Percentiles rank a stretch among this genome's conserved stretches.
Conservation (phyloP, 2,888 invertebrate species). For the Exephanes ischioxanthus region DNA sequence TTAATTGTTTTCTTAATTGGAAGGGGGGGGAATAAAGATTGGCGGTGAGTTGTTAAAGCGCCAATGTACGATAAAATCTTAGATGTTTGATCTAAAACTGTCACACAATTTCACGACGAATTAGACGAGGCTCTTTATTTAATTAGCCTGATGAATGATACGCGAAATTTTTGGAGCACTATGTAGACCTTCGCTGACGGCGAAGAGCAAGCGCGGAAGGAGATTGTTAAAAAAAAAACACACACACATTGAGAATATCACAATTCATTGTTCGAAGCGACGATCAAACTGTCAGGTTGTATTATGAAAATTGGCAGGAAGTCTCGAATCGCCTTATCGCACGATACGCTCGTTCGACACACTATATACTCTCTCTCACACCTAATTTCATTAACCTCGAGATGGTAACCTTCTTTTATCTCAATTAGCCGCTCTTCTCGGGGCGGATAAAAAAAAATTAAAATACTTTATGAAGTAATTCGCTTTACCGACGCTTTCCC, state of each 20-base stretch:
- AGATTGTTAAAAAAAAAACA: background rate
- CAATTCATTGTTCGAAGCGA: background rate
- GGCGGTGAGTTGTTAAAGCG: conserved; percentile 1
- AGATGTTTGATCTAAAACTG: conserved; percentile 29
- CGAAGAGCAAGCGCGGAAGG: background rate
- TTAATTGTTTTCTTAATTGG: background rate
- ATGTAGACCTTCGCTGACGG: background rate
- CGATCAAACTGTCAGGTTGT: background rate
- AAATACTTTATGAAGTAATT: background rate
- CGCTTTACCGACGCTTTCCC: background rate
- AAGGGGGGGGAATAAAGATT: conserved; percentile 6
- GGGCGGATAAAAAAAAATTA: background rate
- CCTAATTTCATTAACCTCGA: conserved; percentile 2
- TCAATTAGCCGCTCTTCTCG: background rate
- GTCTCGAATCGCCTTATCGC: conserved; percentile 1
- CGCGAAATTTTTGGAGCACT: background rate
- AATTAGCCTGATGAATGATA: conserved; percentile 11
- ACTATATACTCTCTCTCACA: background rate
- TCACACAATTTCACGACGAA: conserved; percentile 5
- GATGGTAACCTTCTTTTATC: background rate
- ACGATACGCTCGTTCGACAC: background rate
- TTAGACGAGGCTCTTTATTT: conserved; percentile 19
- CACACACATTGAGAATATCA: background rate
- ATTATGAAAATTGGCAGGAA: conserved; percentile 6
- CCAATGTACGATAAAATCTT: background rate